phyloP scores from a whole-genome alignment of 1,140 invertebrate species.

The Laodelphax striatellus region DNA sequence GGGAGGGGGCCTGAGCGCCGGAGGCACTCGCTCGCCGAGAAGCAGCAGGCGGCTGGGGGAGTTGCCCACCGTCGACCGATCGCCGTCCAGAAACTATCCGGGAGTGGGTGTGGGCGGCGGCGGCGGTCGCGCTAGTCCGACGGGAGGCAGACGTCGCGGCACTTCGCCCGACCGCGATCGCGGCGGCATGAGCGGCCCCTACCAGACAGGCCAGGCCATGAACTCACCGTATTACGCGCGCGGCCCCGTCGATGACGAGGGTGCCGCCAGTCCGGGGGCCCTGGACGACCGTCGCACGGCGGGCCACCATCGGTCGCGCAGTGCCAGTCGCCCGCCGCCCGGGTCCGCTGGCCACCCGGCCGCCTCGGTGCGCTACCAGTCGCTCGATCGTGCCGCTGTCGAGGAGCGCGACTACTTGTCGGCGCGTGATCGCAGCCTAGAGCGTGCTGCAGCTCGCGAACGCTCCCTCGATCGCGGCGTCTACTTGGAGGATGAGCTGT shows the following conservation, averaged over 20 bases:
- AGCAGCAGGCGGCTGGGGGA: conserved; percentile 49
- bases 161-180: conserved; percentile 45
- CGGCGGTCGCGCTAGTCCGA: conserved; percentile 41
- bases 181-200: too few species aligned
- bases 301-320: conserved; percentile 45
- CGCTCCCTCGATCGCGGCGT: conserved; percentile 48
- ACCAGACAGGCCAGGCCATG: conserved; percentile 29
- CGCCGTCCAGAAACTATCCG: conserved; percentile 60
- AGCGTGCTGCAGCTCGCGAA: conserved; percentile 42
- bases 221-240: conserved; percentile 51
- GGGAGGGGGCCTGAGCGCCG: conserved; percentile 35
- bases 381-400: conserved; percentile 53
- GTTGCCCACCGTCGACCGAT: conserved; percentile 73
- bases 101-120: conserved; percentile 29
- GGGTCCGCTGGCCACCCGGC: conserved; percentile 35
- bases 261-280: conserved; percentile 50
- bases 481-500: conserved; percentile 63
- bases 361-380: conserved; percentile 56
- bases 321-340: conserved; percentile 41
- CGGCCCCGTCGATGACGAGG: conserved; percentile 39
- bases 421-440: conserved; percentile 48
- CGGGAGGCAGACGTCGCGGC: conserved; percentile 42
- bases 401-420: conserved; percentile 67
- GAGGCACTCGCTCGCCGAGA: conserved; percentile 46
- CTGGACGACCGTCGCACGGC: conserved; percentile 38